These are phyloP conservation scores for Maccullochella peelii DNA, from an alignment of 2,113 vertebrate genomes.

Conservation along the genomic window DNA sequence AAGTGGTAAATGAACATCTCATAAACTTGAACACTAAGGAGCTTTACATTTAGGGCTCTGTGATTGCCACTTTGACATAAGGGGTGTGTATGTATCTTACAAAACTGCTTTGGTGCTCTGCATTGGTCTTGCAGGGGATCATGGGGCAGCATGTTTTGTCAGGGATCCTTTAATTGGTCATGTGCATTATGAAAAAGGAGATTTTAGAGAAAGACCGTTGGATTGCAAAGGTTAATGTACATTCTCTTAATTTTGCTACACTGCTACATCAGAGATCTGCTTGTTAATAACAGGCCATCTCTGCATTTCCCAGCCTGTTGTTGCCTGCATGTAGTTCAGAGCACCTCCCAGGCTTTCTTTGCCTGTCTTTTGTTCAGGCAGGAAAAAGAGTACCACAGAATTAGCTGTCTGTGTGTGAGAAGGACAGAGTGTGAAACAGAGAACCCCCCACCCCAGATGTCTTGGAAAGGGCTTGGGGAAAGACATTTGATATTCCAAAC, in stretches of 20 bases:
- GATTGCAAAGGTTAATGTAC: not conserved
- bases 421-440: not conserved
- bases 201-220: not conserved
- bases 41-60: not conserved
- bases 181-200: constrained; percentile 18
- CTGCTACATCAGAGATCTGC: too few relatives aligned
- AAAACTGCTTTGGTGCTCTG: not conserved
- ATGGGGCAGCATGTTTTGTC: not conserved
- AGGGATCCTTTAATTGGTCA: constrained; percentile 23
- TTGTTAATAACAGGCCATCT: too few relatives aligned
- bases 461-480: constrained; percentile 47
- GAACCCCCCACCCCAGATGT: not conserved
- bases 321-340: not conserved
- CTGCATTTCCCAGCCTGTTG: not conserved
- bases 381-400: not conserved
- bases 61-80: not conserved
- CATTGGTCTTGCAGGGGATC: not conserved
- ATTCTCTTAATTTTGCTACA: not conserved
- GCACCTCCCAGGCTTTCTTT: not conserved
- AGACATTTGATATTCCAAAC: constrained; percentile 73
- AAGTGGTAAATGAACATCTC: not conserved
- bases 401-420: not conserved
- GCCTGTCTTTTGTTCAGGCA: constrained; percentile 1
- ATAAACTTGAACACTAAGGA: not conserved
- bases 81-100: not conserved